phyloP scores from a whole-genome alignment of 1,140 invertebrate species.

The Drosophila arizonae region DNA sequence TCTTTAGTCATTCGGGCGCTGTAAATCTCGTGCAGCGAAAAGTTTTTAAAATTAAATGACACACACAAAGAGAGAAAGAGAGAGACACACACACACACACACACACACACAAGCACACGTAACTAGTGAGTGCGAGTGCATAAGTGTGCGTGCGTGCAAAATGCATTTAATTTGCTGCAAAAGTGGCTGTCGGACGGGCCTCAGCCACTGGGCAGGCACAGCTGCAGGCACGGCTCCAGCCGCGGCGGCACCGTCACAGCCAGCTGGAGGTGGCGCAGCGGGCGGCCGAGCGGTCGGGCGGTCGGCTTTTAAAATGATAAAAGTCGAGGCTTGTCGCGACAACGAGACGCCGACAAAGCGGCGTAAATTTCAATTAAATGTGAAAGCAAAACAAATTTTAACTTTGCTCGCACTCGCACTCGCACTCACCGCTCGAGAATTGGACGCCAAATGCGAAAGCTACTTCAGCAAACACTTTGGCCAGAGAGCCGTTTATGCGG shows the following conservation, averaged over 20 bases:
- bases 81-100: conserved; percentile 5
- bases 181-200: conserved; percentile 59
- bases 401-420: conserved; percentile 55
- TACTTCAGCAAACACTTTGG: background rate
- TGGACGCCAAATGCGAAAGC: conserved; percentile 33
- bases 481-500: background rate
- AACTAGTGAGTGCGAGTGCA: conserved; percentile 17
- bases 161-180: conserved; percentile 72
- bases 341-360: conserved; percentile 72
- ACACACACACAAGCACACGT: background rate
- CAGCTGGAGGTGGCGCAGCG: conserved; percentile 10
- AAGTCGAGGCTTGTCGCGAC: conserved; percentile 79
- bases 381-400: conserved; percentile 82
- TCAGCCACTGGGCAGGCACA: conserved; percentile 19
- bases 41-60: conserved; percentile 75
- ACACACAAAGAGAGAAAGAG: conserved; percentile 9
- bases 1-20: conserved; percentile 52
- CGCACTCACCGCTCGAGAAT: conserved; percentile 11
- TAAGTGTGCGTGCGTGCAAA: conserved; percentile 61
- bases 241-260: conserved; percentile 55
- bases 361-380: conserved; percentile 82
- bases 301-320: conserved; percentile 76
- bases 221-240: conserved; percentile 56
- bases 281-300: conserved; percentile 44
- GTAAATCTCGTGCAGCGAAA: conserved; percentile 72